A percentile compares a stretch with the other conserved stretches of the same genome.
Evolutionary conservation across 2,888 invertebrate species (phyloP).

Genomic region (Polylopha cassiicola): DNA sequence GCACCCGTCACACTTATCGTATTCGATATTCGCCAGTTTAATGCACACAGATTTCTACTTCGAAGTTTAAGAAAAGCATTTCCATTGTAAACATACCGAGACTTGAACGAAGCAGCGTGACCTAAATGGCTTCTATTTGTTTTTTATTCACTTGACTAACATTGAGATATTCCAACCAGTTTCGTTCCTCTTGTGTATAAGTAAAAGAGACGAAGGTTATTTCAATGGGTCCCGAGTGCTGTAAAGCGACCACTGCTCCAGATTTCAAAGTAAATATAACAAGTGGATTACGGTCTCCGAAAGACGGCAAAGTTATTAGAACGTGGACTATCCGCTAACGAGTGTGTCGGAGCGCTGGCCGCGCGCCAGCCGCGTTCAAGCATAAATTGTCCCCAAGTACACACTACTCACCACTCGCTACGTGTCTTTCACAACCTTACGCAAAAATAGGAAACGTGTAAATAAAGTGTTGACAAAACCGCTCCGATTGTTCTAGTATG

Average conservation of each 20-base stretch:
- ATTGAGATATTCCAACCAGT: no score
- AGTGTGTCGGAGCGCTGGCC: conserved; percentile 54
- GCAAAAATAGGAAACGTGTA: conserved; percentile 5
- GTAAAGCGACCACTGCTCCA: conserved; percentile 37
- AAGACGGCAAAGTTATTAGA: conserved; percentile 63
- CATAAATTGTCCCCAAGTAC: conserved; percentile 53
- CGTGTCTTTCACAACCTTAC: conserved; percentile 21
- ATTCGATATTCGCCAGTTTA: no score
- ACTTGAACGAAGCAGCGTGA: no score
- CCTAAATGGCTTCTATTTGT: no score
- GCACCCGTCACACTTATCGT: no score
- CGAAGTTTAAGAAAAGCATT: no score
- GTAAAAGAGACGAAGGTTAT: conserved; percentile 20
- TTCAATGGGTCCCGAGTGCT: conserved; percentile 24
- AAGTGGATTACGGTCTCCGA: conserved; percentile 49
- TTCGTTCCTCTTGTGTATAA: conserved; percentile 23
- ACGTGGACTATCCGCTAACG: conserved; percentile 56
- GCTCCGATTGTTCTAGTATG: no score
- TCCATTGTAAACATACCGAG: no score
- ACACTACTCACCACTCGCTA: conserved; percentile 29
- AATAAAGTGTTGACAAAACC: no score
- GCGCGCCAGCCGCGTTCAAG: conserved; percentile 43
- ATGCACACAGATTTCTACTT: no score
- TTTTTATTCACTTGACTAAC: no score
- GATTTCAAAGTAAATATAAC: conserved; percentile 44